phyloP scores from a whole-genome alignment of 1,140 invertebrate genomes.

The Conopomorpha cramerella region DNA sequence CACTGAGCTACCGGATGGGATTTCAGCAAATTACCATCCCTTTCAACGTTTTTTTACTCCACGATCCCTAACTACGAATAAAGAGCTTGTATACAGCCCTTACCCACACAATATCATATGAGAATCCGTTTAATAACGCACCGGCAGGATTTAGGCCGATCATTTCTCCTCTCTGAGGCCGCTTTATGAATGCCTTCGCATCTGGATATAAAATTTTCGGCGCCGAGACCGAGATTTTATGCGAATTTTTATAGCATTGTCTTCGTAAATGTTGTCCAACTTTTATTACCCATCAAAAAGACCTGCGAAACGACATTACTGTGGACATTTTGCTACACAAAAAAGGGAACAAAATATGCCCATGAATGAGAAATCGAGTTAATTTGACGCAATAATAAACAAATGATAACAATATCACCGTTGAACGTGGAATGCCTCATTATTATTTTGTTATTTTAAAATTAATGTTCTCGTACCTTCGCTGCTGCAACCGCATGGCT shows the following conservation, averaged over 20 bases:
- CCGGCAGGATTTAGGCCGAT: conserved; percentile 14
- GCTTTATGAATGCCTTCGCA: conserved; percentile 35
- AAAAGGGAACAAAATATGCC: too few relatives aligned
- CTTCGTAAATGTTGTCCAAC: conserved; percentile 46
- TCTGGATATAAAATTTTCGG: conserved; percentile 38
- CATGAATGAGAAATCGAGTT: too few relatives aligned
- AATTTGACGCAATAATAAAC: too few relatives aligned
- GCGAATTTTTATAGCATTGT: conserved; percentile 49
- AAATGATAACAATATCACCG: too few relatives aligned
- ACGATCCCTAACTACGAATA: neutral
- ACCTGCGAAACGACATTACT: neutral
- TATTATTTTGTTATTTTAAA: conserved; percentile 13
- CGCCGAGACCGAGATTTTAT: conserved; percentile 49
- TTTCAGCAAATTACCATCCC: neutral
- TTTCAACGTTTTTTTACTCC: neutral
- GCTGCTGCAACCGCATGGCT: conserved; percentile 8
- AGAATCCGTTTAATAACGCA: neutral
- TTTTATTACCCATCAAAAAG: conserved; percentile 40
- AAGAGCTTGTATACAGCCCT: too few relatives aligned
- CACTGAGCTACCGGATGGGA: neutral
- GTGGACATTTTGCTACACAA: too few relatives aligned
- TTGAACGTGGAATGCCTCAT: too few relatives aligned
- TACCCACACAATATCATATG: neutral
- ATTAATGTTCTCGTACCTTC: conserved; percentile 11
- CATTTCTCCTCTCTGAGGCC: conserved; percentile 22